phyloP scores from a whole-genome alignment of 2,113 vertebrate genomes.

The Alaudala cheleensis region DNA sequence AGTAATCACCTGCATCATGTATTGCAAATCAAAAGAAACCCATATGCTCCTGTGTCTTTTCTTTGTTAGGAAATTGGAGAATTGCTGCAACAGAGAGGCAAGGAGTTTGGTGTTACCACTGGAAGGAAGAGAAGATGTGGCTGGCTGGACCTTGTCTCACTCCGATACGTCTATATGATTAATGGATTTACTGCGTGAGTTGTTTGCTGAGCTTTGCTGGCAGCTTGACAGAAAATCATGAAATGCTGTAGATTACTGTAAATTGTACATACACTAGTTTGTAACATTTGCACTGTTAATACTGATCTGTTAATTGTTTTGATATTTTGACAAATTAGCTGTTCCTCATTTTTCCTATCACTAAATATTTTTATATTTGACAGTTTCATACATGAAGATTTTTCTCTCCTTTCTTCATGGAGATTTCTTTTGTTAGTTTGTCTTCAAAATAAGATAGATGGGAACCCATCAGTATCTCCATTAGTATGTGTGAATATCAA shows the following conservation, averaged over 20 bases:
- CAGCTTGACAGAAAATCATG: not conserved
- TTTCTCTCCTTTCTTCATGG: not conserved
- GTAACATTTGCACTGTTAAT: not conserved
- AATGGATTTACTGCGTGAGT: constrained; percentile 98
- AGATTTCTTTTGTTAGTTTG: not conserved
- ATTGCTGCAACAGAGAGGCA: constrained; percentile 88
- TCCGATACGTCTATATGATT: constrained; percentile 98
- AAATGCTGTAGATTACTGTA: not conserved
- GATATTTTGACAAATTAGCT: not conserved
- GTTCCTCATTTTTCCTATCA: not conserved
- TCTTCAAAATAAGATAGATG: not conserved
- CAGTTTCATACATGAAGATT: not conserved
- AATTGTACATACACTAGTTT: not conserved
- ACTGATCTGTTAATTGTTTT: not conserved
- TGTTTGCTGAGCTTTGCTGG: not conserved
- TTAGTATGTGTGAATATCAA: not conserved
- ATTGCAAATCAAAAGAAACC: not conserved
- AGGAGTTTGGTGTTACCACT: constrained; percentile 95
- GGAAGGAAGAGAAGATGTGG: constrained; percentile 95
- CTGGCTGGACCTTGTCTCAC: constrained; percentile 94
- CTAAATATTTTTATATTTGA: not conserved
- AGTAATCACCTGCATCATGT: not conserved
- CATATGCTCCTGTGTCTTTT: not conserved
- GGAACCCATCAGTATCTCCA: not conserved
- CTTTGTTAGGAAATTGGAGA: constrained; percentile 84